These are phyloP conservation scores for Heliconius hermathena DNA, from an alignment of 1,140 invertebrate species.

Conservation along the genomic window DNA sequence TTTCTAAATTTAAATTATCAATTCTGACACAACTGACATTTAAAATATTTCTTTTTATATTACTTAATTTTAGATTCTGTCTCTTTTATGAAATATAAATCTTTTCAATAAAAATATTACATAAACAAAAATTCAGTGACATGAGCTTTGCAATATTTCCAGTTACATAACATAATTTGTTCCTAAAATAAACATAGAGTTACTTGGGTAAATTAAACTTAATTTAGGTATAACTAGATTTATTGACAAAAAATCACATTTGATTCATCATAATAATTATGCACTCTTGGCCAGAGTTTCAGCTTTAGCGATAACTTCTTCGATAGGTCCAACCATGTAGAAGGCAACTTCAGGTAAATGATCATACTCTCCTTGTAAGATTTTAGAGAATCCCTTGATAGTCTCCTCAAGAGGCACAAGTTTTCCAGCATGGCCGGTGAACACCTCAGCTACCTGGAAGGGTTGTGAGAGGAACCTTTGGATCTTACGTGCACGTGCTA, in stretches of 20 bases:
- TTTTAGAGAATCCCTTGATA: slow-evolving; percentile 90
- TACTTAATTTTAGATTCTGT: background rate
- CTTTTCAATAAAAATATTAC: background rate
- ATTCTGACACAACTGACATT: background rate
- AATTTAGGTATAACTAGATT: slow-evolving; percentile 50
- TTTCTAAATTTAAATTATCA: background rate
- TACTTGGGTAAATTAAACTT: background rate
- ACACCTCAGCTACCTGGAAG: slow-evolving; percentile 97
- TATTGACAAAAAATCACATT: slow-evolving; percentile 60
- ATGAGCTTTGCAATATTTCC: background rate
- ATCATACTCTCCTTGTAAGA: slow-evolving; percentile 95
- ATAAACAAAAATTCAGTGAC: background rate
- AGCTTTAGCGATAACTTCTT: slow-evolving; percentile 97
- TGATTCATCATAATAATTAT: slow-evolving; percentile 86
- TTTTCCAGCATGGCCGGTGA: slow-evolving; percentile 96
- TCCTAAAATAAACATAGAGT: background rate
- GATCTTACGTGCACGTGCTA: slow-evolving; percentile 98
- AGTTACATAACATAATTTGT: background rate
- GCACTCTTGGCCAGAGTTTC: slow-evolving; percentile 88
- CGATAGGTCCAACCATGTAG: slow-evolving; percentile 99
- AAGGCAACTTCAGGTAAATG: slow-evolving; percentile 98
- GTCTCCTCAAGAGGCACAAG: slow-evolving; percentile 94
- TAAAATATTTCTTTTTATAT: background rate
- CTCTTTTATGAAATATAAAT: background rate
- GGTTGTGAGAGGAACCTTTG: slow-evolving; percentile 99